Percentiles rank a stretch among this genome's conserved stretches.
phyloP scores from a whole-genome alignment of 1,140 invertebrate genomes.

The Whitmania pigra region DNA sequence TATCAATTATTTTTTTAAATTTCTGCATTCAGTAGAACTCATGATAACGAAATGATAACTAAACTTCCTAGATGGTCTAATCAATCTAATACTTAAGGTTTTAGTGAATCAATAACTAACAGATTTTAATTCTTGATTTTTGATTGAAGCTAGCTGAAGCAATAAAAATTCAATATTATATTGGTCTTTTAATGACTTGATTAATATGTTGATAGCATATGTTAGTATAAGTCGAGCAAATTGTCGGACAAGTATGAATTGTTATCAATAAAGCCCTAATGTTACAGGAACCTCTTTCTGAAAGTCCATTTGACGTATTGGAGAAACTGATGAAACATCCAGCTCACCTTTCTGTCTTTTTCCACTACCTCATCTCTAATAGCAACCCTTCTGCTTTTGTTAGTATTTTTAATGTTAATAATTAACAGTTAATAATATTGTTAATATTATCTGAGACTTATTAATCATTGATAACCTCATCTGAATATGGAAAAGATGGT shows the following conservation, averaged over 20 bases:
- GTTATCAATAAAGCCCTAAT: background rate
- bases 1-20: background rate
- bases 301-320: conserved; percentile 45
- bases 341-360: conserved; percentile 71
- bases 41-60: background rate
- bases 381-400: conserved; percentile 53
- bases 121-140: background rate
- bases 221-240: background rate
- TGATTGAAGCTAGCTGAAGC: background rate
- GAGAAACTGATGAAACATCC: conserved; percentile 45
- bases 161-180: background rate
- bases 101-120: background rate
- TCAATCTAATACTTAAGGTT: background rate
- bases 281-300: conserved; percentile 3
- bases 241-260: background rate
- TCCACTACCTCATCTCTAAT: conserved; percentile 73
- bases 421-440: background rate
- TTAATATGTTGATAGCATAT: background rate
- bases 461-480: background rate
- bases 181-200: background rate
- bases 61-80: background rate
- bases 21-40: background rate
- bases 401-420: background rate
- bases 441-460: background rate
- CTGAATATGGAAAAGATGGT: background rate